Evolutionary conservation across 23 tunicate species (phyloP), one percentile per base, ranked within the genome.

Genomic region (Clavelina lepadiformis): DNA sequence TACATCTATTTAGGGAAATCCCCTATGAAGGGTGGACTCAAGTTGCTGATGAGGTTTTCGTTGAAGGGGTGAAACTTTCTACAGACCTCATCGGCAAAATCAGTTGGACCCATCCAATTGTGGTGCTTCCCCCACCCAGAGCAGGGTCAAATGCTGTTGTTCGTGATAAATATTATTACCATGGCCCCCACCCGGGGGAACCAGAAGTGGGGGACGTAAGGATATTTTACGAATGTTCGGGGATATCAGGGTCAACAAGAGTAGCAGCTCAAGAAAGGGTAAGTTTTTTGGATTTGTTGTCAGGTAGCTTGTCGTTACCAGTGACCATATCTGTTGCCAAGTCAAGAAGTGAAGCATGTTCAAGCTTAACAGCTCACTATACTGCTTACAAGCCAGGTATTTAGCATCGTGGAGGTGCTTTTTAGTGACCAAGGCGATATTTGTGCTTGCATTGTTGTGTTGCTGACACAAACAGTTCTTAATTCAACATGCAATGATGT

Each of bases 191-290:
- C 46, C 78, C 82, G 29, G n/a, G 30, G 19, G 3, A 54, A 19
- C 93, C 93, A 18, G 55, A 45, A 8, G 81, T 84, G 1, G 93
- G 93, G 2, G 82, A 84, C 53, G 37, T 58, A 4, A 75, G 93
- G 28, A 63, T 75, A 1, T 69, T 49, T 30, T 84, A 75, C 45
- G 66, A 75, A 53, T 84, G 82, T 30, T 71, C 78, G 11, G 93
- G 93, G 1, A 38, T 69, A 34, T 31, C 82, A 20, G 71, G 49
- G 4, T 22, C 36, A 2, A 47, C 58, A 5, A 47, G 47, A 47
- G 6, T 67, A 3, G 73, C 58, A 3, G 26, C 58, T 7, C 7
- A 23, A 25, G 73, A 67, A 19, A 58, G 30, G 58, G 73, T 67
- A 65, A 41, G 49, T 41, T 41, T n/a, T n/a, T n/a, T n/a, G n/a